phyloP scores from a whole-genome alignment of 64 coral and sea anemone genomes.

The Catalaphyllia jardinei region DNA sequence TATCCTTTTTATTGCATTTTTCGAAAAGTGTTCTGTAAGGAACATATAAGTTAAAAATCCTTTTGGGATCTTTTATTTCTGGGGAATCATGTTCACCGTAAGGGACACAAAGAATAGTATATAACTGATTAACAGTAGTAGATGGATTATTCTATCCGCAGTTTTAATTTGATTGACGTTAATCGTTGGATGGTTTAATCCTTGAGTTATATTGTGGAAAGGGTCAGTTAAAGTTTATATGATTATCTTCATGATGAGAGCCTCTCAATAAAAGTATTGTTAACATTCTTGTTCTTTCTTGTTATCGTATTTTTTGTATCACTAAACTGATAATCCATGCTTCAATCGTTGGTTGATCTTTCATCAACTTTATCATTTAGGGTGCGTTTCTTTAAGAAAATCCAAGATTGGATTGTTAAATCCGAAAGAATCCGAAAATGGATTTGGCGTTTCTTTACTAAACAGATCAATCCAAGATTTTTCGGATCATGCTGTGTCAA shows the following conservation, averaged over 20 bases:
- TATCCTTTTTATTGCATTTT: constrained; percentile 16
- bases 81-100: constrained; percentile 1
- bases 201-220: background rate
- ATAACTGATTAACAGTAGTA: constrained; percentile 3
- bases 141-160: constrained; percentile 3
- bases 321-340: background rate
- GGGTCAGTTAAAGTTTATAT: background rate
- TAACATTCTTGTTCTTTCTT: background rate
- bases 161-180: constrained; percentile 25
- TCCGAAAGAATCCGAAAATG: too few relatives aligned
- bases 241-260: too few relatives aligned
- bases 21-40: too few relatives aligned
- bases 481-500: too few relatives aligned
- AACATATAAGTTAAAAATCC: background rate
- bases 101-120: constrained; percentile 6
- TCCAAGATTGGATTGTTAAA: too few relatives aligned
- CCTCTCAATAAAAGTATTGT: background rate
- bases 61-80: background rate
- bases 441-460: too few relatives aligned
- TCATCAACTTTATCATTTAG: constrained; percentile 25
- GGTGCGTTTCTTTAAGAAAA: too few relatives aligned
- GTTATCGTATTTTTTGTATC: background rate
- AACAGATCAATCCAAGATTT: too few relatives aligned
- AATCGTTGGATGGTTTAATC: constrained; percentile 21
- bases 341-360: constrained; percentile 13